Conservation (phyloP, 2,113 vertebrate species). For the Sclerurus mexicanus region DNA sequence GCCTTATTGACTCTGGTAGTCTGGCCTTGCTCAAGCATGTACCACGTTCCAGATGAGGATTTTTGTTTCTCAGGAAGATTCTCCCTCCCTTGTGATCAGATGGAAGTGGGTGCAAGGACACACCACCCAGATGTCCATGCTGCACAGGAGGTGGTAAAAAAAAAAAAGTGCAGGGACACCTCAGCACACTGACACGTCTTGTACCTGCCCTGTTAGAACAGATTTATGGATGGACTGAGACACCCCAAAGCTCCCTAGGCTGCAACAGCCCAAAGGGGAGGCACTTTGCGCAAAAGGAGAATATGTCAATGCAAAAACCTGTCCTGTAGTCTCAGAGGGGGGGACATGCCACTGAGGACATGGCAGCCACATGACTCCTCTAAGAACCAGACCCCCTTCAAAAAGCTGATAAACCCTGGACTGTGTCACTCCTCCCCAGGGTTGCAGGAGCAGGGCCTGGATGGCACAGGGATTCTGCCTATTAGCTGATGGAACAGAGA, state of each 20-base stretch:
- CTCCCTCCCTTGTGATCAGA: neutral
- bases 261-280: neutral
- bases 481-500: neutral
- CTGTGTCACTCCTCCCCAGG: neutral
- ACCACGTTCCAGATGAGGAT: neutral
- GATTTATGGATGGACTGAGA: neutral
- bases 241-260: neutral
- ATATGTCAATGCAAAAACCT: neutral
- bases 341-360: neutral
- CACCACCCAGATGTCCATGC: too few relatives aligned
- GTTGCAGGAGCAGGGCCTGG: neutral
- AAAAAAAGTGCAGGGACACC: neutral
- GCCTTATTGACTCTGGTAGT: neutral
- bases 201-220: neutral
- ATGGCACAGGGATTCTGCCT: neutral
- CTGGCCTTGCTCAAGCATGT: neutral
- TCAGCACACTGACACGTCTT: rapidly evolving
- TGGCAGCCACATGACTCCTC: neutral
- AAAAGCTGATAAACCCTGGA: neutral
- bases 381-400: neutral
- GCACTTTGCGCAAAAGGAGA: neutral
- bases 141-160: neutral
- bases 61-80: neutral
- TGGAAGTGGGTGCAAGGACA: neutral
- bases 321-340: neutral